Conservation (phyloP, 1,140 invertebrate species). For the Pseudomyrmex dendroicus region DNA sequence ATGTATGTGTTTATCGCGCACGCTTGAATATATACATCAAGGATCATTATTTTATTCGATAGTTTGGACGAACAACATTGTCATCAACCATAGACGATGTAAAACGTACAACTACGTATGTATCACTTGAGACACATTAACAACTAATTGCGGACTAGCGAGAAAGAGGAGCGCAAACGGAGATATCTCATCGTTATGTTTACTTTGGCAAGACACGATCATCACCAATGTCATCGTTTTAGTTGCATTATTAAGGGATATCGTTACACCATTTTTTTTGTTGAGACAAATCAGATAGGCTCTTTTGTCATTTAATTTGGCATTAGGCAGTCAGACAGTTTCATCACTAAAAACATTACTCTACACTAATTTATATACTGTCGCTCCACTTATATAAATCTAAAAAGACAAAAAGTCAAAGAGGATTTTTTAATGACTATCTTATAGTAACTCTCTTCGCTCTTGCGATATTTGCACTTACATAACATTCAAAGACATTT, state of each 20-base stretch:
- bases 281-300: slow-evolving; percentile 41
- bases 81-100: slow-evolving; percentile 53
- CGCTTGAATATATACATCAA: background rate
- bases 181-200: slow-evolving; percentile 59
- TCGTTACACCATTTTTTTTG: slow-evolving; percentile 33
- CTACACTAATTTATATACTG: slow-evolving; percentile 33
- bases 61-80: slow-evolving; percentile 45
- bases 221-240: slow-evolving; percentile 38
- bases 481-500: slow-evolving; percentile 12
- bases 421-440: slow-evolving; percentile 27
- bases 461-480: background rate
- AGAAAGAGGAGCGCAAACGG: slow-evolving; percentile 53
- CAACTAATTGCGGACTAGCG: slow-evolving; percentile 69
- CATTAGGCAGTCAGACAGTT: slow-evolving; percentile 82
- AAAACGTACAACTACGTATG: slow-evolving; percentile 61
- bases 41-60: slow-evolving; percentile 41
- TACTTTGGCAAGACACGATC: slow-evolving; percentile 72
- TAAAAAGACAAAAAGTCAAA: slow-evolving; percentile 48
- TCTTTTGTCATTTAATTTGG: slow-evolving; percentile 77
- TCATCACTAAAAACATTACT: slow-evolving; percentile 66
- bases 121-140: slow-evolving; percentile 59
- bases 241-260: slow-evolving; percentile 38
- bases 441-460: slow-evolving; percentile 37
- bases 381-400: slow-evolving; percentile 25
- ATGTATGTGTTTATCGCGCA: too few species aligned